Evolutionary conservation across 2,797 vertebrate species (phyloP).

Genomic region (Helarctos malayanus): DNA sequence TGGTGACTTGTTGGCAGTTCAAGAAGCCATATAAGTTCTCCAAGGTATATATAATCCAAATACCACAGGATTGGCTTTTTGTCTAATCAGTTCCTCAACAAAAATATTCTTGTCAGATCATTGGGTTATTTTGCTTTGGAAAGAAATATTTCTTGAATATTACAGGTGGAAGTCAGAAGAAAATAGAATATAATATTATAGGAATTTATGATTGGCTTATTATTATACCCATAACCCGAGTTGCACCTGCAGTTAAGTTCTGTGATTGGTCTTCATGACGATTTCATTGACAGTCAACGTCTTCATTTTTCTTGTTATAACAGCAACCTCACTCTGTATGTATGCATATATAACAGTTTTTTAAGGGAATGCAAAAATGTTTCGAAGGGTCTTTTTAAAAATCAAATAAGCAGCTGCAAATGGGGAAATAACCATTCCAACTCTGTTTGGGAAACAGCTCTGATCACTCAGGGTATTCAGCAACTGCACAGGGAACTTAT

Average conservation of each 20-base stretch:
- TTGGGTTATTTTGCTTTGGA: conserved; percentile 56
- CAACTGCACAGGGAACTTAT: conserved; percentile 80
- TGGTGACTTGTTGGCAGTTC: not conserved
- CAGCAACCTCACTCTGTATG: conserved; percentile 39
- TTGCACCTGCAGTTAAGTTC: conserved; percentile 56
- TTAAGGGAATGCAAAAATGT: conserved; percentile 83
- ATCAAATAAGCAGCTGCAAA: conserved; percentile 87
- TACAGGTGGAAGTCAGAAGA: conserved; percentile 1
- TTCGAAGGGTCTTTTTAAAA: conserved; percentile 83
- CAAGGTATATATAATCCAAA: not conserved
- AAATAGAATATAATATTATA: conserved; percentile 4
- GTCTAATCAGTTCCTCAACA: not conserved
- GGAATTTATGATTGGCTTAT: conserved; percentile 27
- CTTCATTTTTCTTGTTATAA: conserved; percentile 69
- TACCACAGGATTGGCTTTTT: not conserved
- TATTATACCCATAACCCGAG: conserved; percentile 58
- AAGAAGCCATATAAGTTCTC: not conserved
- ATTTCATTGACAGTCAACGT: conserved; percentile 61
- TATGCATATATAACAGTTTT: conserved; percentile 72
- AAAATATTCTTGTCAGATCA: conserved; percentile 31
- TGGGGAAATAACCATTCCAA: conserved; percentile 81
- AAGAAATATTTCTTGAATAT: conserved; percentile 57
- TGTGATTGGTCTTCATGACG: conserved; percentile 55
- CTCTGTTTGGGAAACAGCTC: conserved; percentile 86
- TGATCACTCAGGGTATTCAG: conserved; percentile 86